Evolutionary conservation across 2,113 vertebrate genomes (phyloP), one percentile per base, ranked within the genome.

Genomic region (Dasyornis broadbenti): DNA sequence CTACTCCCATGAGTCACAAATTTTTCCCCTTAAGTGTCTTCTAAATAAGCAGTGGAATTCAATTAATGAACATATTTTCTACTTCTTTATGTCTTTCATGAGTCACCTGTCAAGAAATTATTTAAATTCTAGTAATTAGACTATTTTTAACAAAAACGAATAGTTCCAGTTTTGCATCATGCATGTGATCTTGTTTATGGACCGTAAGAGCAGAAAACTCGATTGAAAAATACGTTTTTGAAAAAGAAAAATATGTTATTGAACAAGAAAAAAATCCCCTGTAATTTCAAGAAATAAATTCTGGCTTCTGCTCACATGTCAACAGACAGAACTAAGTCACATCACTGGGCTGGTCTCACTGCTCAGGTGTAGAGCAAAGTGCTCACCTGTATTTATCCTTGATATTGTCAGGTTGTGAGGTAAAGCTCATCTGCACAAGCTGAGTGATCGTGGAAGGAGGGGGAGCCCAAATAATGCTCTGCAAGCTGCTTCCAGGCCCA

Each of bases 21-120:
- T 75, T 72, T 75, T 60, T 37, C 37, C 19, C 28, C 59, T 97
- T 91, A 94, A 95, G 95, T 97, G 72, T 69, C 64, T 96, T 95
- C 72, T 92, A 96, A 97, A 95, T 94, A 97, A 96, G 82, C 90
- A 91, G 17, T 10, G 50, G 15, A 88, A 81, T 97, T 96, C 96
- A 97, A 96, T 95, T 95, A 97, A 94, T 92, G 65, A 97, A 94
- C 31, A 10, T 92, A 64, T 91, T 94, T 97, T 97, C 97, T 92
- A 93, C 84, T 96, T 70, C 40, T 68, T 72, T 61, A 82, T 95
- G 89, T 95, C 96, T 95, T 97, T 97, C 94, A 95, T 95, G 65
- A 96, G 92, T 95, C 95, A 92, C 54, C 26, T 87, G 80, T 91
- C 77, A 76, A 94, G 60, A 97, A 96, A 60, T 91, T 92, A 92